These are phyloP conservation scores for Sander vitreus DNA, from an alignment of 2,113 vertebrate genomes.

Conservation along the genomic window DNA sequence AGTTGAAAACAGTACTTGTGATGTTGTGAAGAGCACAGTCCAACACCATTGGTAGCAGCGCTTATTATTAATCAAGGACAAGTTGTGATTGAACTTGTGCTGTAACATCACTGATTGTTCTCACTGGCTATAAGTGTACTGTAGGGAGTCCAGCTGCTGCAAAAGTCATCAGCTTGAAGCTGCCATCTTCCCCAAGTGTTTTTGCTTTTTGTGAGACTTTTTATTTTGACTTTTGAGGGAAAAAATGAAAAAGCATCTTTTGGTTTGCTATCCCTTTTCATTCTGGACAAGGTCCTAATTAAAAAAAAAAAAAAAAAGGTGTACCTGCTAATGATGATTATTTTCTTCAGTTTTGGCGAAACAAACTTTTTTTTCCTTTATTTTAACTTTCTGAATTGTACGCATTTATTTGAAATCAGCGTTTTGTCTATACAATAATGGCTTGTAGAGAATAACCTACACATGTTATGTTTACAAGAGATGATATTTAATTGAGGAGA, in stretches of 20 bases:
- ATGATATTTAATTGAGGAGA: conserved; percentile 55
- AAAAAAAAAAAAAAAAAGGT: background rate
- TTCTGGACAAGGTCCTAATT: conserved; percentile 25
- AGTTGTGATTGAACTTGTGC: conserved; percentile 53
- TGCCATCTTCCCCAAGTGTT: conserved; percentile 30
- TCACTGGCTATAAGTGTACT: conserved; percentile 33
- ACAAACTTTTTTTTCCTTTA: background rate
- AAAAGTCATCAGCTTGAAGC: conserved; percentile 49
- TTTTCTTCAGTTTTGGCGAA: conserved; percentile 12
- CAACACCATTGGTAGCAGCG: conserved; percentile 46
- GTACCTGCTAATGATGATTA: conserved; percentile 5
- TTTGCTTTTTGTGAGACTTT: conserved; percentile 39
- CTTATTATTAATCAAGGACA: conserved; percentile 55
- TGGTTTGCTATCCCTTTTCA: conserved; percentile 24
- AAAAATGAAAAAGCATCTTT: conserved; percentile 30
- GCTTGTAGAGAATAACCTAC: conserved; percentile 38
- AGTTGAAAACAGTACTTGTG: conserved; percentile 37
- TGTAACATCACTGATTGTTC: conserved; percentile 46
- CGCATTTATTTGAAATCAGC: conserved; percentile 28
- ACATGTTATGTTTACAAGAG: conserved; percentile 62
- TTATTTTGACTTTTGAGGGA: conserved; percentile 19
- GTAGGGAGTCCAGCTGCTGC: conserved; percentile 45
- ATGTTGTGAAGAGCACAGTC: conserved; percentile 71
- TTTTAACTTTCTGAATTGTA: conserved; percentile 35
- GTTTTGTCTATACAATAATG: conserved; percentile 44